Evolutionary conservation across 2,113 vertebrate genomes (phyloP), one percentile per base, ranked within the genome.

Genomic region (Cathartes aura): DNA sequence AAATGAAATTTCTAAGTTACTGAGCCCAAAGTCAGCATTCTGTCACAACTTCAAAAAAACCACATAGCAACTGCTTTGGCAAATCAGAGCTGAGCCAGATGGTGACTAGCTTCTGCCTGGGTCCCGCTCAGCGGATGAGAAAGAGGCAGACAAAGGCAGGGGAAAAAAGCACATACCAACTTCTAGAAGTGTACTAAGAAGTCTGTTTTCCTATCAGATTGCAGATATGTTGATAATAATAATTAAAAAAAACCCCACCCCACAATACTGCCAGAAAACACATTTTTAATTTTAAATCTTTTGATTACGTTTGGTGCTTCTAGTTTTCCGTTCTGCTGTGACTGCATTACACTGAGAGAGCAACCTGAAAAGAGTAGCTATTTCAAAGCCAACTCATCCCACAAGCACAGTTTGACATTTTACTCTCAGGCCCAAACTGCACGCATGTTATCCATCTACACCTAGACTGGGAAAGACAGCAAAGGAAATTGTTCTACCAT

Each of bases 61-160:
- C 91, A 91, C 91, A 93, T 53, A 92, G 94, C 92, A 96, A 97
- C 89, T 89, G 89, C 93, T 95, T 91, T 93, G 94, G 89, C 95
- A 95, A 92, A 87, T 45, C 60, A 79, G 73, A 82, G 60, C 32
- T 15, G 27, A 68, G 94, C 70, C 89, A 95, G 87, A 89, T 34
- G 60, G 81, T 40, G 89, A 92, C 93, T 64, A 42, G 81, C 83
- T 92, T 68, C 87, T 84, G 76, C 89, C 76, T 32, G 36, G 8
- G 58, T 79, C 36, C 38, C 0, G 0, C 90, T 87, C 70, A 50
- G 63, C 0, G 0, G 34, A 78, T 56, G 52, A 62, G 87, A 55
- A 80, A 62, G 70, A 80, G 43, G 59, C 34, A 91, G 81, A 62
- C 22, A 68, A 84, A 87, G n/a, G n/a, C 38, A 14, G 72, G 14